A percentile compares a stretch with the other conserved stretches of the same genome.
These are phyloP conservation scores for Nymphalis urticae DNA, from an alignment of 2,888 invertebrate genomes.

Conservation along the genomic window DNA sequence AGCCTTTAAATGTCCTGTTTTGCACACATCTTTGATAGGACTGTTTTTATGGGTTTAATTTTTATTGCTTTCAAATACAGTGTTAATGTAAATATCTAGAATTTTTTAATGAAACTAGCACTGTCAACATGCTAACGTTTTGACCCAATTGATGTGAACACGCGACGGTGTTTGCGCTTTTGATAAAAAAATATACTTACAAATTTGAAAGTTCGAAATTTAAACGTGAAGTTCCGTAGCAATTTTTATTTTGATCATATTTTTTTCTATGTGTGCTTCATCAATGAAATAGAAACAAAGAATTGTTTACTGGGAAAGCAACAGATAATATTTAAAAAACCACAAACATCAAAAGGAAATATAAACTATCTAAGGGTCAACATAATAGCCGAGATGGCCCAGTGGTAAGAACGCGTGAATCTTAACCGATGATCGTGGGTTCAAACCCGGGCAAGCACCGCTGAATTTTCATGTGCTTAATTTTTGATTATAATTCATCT, in stretches of 20 bases:
- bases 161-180: conserved; percentile 10
- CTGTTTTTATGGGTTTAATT: neutral
- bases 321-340: too few species aligned
- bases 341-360: too few species aligned
- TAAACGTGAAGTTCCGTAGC: neutral
- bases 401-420: too few species aligned
- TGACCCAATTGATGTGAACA: neutral
- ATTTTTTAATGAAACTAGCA: neutral
- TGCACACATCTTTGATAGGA: too few species aligned
- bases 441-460: too few species aligned
- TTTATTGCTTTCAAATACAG: neutral
- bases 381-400: too few species aligned
- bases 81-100: neutral
- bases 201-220: neutral
- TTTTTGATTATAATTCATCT: too few species aligned
- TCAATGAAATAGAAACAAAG: neutral
- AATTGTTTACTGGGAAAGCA: too few species aligned
- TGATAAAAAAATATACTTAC: neutral
- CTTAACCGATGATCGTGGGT: too few species aligned
- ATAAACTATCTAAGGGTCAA: too few species aligned
- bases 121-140: neutral
- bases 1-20: too few species aligned
- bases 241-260: neutral
- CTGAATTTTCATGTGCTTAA: too few species aligned
- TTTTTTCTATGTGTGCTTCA: neutral